Base-by-base conservation (phyloP, 2,888 invertebrate genomes). In the Andricus quercusramuli region DNA sequence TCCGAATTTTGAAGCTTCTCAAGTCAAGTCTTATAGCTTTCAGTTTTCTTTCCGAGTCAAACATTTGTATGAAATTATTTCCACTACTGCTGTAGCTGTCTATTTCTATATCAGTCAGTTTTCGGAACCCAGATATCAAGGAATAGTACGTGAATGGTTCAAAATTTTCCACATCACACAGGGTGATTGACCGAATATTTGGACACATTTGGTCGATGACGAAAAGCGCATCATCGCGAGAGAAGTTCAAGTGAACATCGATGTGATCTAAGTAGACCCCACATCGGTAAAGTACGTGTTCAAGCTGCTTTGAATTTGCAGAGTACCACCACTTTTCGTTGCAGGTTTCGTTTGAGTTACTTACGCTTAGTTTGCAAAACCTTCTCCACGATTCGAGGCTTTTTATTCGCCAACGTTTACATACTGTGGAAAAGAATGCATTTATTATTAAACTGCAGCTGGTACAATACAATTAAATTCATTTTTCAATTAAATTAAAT, bases 101-200 rank as follows among this genome's bases (percentile, higher is more conserved):
- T 56, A 56, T n/a, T n/a, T 56, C n/a, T 56, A 56, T 56, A 56
- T 56, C n/a, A 0, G 56, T n/a, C 56, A 56, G n/a, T n/a, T 56
- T 56, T 56, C n/a, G 56, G 9, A 56, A 56, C 8, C 56, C 56
- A 56, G 56, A 56, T 56, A 56, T 9, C 56, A 56, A 56, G n/a
- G 56, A 56, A 15, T n/a, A n/a, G 56, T 56, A 56, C 9, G 56
- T 8, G 9, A 56, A 56, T 20, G 56, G 56, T 56, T 56, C 56
- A n/a, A 56, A 56, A 56, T n/a, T 20, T 56, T 56, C 56, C 2
- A 56, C n/a, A 56, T 56, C 56, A 56, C 56, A 56, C n/a, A 56
- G 56, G 15, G 56, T n/a, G 56, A 56, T 56, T 56, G 56, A 56
- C n/a, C 56, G 56, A 56, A 56, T n/a, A n/a, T 56, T 56, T 56